These are phyloP conservation scores for Mesopsocus fuscifrons DNA, from an alignment of 2,888 invertebrate genomes.

Conservation along the genomic window DNA sequence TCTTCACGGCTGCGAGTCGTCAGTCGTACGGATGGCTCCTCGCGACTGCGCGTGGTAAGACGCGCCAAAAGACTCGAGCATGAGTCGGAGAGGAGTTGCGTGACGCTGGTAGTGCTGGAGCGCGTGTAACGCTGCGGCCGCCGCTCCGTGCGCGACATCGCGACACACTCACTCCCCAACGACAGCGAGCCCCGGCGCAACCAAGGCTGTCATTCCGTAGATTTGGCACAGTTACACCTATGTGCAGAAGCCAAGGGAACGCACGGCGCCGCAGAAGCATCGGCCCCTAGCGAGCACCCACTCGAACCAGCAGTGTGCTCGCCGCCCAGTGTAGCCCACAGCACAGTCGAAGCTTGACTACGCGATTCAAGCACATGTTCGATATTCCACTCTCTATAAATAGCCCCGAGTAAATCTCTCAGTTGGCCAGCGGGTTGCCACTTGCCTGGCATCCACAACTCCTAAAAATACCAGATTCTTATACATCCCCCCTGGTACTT, in stretches of 20 bases:
- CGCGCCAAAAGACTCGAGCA: conserved; percentile 71
- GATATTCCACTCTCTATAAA: background rate
- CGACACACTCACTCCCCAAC: background rate
- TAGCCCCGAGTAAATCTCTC: background rate
- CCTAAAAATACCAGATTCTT: background rate
- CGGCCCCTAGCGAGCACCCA: background rate
- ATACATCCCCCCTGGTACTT: too few relatives aligned
- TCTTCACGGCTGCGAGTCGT: conserved; percentile 30
- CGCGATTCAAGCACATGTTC: background rate
- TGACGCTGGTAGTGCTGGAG: conserved; percentile 62
- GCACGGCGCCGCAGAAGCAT: background rate
- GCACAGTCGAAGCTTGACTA: background rate
- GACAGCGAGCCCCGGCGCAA: background rate
- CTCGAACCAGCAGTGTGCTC: too few relatives aligned
- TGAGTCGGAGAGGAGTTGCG: conserved; percentile 69
- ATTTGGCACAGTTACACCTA: background rate
- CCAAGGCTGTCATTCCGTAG: background rate
- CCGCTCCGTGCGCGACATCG: conserved; percentile 30
- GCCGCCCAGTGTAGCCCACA: background rate
- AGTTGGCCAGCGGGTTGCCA: background rate
- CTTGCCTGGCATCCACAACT: too few relatives aligned
- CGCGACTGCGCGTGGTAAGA: conserved; percentile 50
- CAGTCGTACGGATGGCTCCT: conserved; percentile 66
- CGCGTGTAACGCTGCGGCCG: conserved; percentile 43
- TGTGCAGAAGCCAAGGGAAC: background rate